A percentile compares a stretch with the other conserved stretches of the same genome.
Conservation (phyloP, 1,140 invertebrate species). For the Cyrtorhinus lividipennis region DNA sequence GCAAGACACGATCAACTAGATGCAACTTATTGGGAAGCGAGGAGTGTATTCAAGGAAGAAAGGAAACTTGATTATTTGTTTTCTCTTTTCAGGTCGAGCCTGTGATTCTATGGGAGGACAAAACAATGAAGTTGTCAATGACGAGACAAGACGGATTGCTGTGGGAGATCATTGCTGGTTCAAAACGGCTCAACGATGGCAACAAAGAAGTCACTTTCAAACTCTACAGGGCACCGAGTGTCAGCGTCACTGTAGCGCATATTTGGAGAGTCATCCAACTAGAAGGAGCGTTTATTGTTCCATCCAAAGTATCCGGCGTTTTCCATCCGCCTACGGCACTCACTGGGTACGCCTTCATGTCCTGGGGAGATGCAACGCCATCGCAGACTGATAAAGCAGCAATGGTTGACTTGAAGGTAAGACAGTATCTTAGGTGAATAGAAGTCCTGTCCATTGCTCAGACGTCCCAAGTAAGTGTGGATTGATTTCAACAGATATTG, state of each 20-base stretch:
- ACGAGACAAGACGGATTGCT: slow-evolving; percentile 23
- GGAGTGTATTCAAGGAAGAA: not conserved
- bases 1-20: slow-evolving; percentile 15
- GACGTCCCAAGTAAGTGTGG: too few relatives aligned
- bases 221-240: slow-evolving; percentile 24
- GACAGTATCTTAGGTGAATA: too few relatives aligned
- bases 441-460: too few relatives aligned
- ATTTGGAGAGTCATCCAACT: slow-evolving; percentile 27
- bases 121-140: slow-evolving; percentile 25
- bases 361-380: slow-evolving; percentile 24
- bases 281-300: slow-evolving; percentile 26
- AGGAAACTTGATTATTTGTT: not conserved
- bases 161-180: slow-evolving; percentile 24
- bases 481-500: too few relatives aligned
- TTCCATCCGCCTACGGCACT: slow-evolving; percentile 24
- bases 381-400: slow-evolving; percentile 21
- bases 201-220: slow-evolving; percentile 26
- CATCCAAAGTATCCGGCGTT: slow-evolving; percentile 24
- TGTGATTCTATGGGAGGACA: slow-evolving; percentile 22
- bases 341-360: slow-evolving; percentile 25
- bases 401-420: slow-evolving; percentile 23
- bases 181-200: slow-evolving; percentile 22
- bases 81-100: slow-evolving; percentile 24
- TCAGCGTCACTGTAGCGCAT: slow-evolving; percentile 20
- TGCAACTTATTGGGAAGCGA: not conserved